Evolutionary conservation across 2,888 invertebrate species (phyloP), one percentile per base, ranked within the genome.

Genomic region (Dendrolimus pini): DNA sequence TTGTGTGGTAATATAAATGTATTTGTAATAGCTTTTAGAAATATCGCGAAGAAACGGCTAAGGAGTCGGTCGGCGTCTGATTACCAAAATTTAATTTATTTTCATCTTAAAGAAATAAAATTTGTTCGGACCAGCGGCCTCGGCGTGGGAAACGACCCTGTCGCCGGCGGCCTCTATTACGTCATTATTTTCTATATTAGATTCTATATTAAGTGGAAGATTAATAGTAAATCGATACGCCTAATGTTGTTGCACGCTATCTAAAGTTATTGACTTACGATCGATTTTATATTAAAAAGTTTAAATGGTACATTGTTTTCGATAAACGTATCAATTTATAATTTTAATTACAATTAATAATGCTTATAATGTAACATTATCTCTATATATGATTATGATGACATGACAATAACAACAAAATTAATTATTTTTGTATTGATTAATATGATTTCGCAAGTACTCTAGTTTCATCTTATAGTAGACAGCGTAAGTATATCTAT

Each of bases 21-120:
- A 89, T 90, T 89, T 89, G 90, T 89, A 89, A 89, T 89, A 89
- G 89, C 88, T 89, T 89, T 87, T 89, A 89, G 89, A 89, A 84
- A 89, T 89, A 90, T 89, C 87, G 89, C 89, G 76, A 89, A 83
- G 89, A 79, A 87, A 77, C 86, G 82, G 85, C 82, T 77, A 84
- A 85, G 82, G 75, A 82, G 78, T 83, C 81, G 80, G 75, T 72
- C 82, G 83, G 80, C 81, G 83, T 83, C 88, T 88, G 87, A 88
- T 89, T 82, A 89, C 87, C 83, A 69, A 90, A 90, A 88, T 83
- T 88, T 89, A 89, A 90, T 90, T 90, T 89, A 88, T 88, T 89
- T 90, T 88, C 78, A 78, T 80, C 72, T 81, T 73, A 73, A 82
- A 85, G 85, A 83, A 81, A 77, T 70, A 71, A 83, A 87, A 82